Percentiles rank a stretch among this genome's conserved stretches.
Conservation (phyloP, 2,113 vertebrate genomes). For the Actenoides lindsayi region DNA sequence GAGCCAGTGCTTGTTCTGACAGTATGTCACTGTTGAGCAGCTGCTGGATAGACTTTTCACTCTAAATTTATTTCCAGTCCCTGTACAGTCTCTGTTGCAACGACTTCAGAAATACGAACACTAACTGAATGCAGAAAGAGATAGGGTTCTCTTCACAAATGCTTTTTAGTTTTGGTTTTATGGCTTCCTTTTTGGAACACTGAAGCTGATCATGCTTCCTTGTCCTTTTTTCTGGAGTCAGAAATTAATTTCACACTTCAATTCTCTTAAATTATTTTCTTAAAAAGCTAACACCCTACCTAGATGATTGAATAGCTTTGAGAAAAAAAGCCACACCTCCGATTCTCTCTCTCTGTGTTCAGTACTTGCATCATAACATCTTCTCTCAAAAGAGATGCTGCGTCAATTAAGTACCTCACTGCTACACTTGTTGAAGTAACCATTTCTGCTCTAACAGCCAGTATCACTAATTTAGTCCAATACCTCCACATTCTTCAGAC, state of each 20-base stretch:
- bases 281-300: not conserved
- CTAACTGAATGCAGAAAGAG: not conserved
- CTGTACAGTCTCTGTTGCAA: not conserved
- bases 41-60: not conserved
- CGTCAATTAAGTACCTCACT: not conserved
- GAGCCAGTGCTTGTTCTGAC: not conserved
- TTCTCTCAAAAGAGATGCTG: not conserved
- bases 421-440: not conserved
- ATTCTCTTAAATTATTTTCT: not conserved
- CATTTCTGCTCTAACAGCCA: not conserved
- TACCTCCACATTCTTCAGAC: not conserved
- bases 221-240: not conserved
- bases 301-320: not conserved
- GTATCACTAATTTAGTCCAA: not conserved
- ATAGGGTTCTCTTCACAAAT: not conserved
- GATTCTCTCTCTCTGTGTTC: not conserved
- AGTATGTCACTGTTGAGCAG: not conserved
- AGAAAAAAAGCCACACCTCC: not conserved
- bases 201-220: not conserved
- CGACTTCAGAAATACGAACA: not conserved
- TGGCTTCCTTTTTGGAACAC: not conserved
- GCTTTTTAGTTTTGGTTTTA: not conserved
- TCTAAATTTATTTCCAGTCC: not conserved
- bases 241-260: not conserved
- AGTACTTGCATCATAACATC: not conserved